phyloP scores from a whole-genome alignment of 2,113 vertebrate genomes.

The Neoarius graeffei region DNA sequence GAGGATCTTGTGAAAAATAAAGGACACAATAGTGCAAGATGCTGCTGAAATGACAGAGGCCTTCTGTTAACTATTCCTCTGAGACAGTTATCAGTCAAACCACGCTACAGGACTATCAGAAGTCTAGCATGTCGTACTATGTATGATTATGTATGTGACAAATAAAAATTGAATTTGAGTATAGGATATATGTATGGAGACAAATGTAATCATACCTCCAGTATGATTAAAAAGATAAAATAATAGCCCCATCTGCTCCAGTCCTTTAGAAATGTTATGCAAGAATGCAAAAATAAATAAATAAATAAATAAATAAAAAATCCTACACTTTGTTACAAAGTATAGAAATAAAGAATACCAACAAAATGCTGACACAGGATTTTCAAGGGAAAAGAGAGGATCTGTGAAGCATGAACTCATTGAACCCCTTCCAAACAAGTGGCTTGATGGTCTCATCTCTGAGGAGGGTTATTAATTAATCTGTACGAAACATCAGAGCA shows the following conservation, averaged over 20 bases:
- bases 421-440: constrained; percentile 31
- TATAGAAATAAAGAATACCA: neutral
- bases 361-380: constrained; percentile 12
- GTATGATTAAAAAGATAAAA: neutral
- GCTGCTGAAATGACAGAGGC: neutral
- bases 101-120: constrained; percentile 24
- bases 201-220: constrained; percentile 19
- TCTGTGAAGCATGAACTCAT: constrained; percentile 30
- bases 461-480: constrained; percentile 54
- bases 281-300: neutral
- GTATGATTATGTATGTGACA: too few species aligned
- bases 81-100: neutral
- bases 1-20: constrained; percentile 3
- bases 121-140: neutral
- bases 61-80: constrained; percentile 3
- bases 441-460: constrained; percentile 22
- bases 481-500: constrained; percentile 20
- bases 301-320: neutral
- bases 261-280: neutral
- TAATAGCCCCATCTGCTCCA: neutral
- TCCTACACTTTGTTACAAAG: neutral
- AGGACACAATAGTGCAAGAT: neutral
- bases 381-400: constrained; percentile 14
- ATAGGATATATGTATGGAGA: neutral
- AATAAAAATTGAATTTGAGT: too few species aligned